A percentile compares a stretch with the other conserved stretches of the same genome.
These are phyloP conservation scores for Agrochola macilenta DNA, from an alignment of 2,888 invertebrate genomes.

Conservation along the genomic window DNA sequence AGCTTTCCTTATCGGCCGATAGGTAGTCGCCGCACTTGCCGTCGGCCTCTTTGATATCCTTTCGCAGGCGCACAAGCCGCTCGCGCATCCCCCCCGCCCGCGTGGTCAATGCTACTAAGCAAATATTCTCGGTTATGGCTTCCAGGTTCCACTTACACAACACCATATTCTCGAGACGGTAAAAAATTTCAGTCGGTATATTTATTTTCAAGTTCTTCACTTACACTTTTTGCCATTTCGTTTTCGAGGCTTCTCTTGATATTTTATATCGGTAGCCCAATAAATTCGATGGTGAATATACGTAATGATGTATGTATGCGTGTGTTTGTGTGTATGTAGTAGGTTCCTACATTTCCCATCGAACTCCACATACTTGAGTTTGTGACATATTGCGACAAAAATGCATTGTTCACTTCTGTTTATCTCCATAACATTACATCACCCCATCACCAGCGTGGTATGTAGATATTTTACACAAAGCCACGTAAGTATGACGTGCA, in stretches of 20 bases:
- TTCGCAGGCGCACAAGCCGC: too few relatives aligned
- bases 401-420: not conserved
- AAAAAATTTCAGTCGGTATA: too few relatives aligned
- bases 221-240: not conserved
- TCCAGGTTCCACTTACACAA: too few relatives aligned
- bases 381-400: not conserved
- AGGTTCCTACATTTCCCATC: not conserved
- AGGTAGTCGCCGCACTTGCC: too few relatives aligned
- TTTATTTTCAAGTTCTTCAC: conserved; percentile 14
- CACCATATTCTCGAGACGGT: too few relatives aligned
- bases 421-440: not conserved
- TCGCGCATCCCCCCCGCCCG: too few relatives aligned
- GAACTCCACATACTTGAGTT: not conserved
- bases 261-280: not conserved
- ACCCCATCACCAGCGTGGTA: not conserved
- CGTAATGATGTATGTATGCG: not conserved
- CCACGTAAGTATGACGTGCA: not conserved
- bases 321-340: not conserved
- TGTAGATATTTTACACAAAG: not conserved
- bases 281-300: not conserved
- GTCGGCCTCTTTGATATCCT: too few relatives aligned
- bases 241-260: not conserved
- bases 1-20: too few relatives aligned
- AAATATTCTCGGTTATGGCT: too few relatives aligned
- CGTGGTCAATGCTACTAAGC: too few relatives aligned